These are phyloP conservation scores for Agrochola lychnidis DNA, from an alignment of 2,888 invertebrate species.

Conservation along the genomic window DNA sequence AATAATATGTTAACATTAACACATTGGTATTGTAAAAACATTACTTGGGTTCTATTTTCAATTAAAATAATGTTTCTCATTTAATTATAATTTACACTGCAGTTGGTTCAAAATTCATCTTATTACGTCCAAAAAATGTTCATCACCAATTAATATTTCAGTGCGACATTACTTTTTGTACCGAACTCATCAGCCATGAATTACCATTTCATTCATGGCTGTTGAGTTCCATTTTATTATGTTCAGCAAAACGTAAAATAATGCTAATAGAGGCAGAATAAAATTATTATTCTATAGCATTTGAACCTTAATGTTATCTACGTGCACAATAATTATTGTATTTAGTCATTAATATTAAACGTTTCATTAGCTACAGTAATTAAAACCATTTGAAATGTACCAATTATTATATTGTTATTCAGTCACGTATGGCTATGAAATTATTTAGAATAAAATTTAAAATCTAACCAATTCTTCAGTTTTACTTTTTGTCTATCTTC, in stretches of 20 bases:
- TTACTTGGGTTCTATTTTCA: background rate
- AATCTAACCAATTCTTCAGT: background rate
- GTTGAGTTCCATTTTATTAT: background rate
- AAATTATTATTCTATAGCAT: slow-evolving; percentile 16
- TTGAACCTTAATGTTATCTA: slow-evolving; percentile 46
- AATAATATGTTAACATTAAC: background rate
- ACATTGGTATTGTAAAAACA: background rate
- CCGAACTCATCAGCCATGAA: background rate
- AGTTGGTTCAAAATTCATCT: background rate
- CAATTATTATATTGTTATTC: background rate
- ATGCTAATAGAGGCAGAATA: slow-evolving; percentile 22
- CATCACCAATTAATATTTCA: slow-evolving; percentile 16
- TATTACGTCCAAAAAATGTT: background rate
- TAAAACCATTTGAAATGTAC: slow-evolving; percentile 20
- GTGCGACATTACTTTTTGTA: slow-evolving; percentile 6
- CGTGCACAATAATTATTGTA: slow-evolving; percentile 23
- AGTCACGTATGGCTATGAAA: background rate
- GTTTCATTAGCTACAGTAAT: slow-evolving; percentile 14
- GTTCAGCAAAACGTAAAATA: slow-evolving; percentile 12
- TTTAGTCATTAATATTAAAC: slow-evolving; percentile 31
- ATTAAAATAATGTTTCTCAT: no score
- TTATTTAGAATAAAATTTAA: background rate
- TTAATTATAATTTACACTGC: background rate
- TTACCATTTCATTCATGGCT: background rate
- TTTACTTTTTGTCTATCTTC: background rate